Base-by-base conservation (phyloP, 23 tunicate genomes). In the Styela plicata region DNA sequence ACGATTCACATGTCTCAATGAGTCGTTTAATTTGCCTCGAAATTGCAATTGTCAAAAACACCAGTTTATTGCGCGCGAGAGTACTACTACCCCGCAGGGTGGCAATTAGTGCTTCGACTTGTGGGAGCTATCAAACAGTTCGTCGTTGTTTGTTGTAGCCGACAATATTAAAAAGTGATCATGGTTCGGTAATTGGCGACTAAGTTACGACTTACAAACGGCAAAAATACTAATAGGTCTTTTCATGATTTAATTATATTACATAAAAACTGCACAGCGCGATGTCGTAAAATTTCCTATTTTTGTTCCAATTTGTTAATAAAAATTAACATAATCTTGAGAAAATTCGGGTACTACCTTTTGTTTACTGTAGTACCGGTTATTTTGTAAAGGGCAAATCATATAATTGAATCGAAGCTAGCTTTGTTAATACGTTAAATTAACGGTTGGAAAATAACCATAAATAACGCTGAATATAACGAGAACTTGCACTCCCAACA, bases 111-210 rank as follows among this genome's bases (percentile, higher is more conserved):
- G 7, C 13, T 44, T 13, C 10, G 57, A 7, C 57, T 44, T 13
- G 57, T 44, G 57, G 57, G 57, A 44, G 57, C 57, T 44, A 44
- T 44, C 57, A 44, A 44, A 44, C 57, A 44, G 13, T 13, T 44
- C 13, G n/a, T n/a, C n/a, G 57, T 44, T 44, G 10, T 44, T 44
- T 44, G 57, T 44, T 44, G 77, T 71, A 3, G 29, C 77, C 77
- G 77, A 18, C 7, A 33, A 71, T 16, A 71, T 71, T 71, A 71
- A 71, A 71, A 22, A 30, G 36, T 34, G 35, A 71, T 71, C 77
- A 71, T 71, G 36, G 13, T 16, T 22, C 77, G 77, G 77, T 71
- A 71, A 71, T 71, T 71, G 77, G 7, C 16, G 18, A 71, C 57
- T 44, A 44, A 44, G 57, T 44, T 44, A 44, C 57, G 57, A 44